These are phyloP conservation scores for Sinohyriopsis cumingii DNA, from an alignment of 2,888 invertebrate genomes.

Conservation along the genomic window DNA sequence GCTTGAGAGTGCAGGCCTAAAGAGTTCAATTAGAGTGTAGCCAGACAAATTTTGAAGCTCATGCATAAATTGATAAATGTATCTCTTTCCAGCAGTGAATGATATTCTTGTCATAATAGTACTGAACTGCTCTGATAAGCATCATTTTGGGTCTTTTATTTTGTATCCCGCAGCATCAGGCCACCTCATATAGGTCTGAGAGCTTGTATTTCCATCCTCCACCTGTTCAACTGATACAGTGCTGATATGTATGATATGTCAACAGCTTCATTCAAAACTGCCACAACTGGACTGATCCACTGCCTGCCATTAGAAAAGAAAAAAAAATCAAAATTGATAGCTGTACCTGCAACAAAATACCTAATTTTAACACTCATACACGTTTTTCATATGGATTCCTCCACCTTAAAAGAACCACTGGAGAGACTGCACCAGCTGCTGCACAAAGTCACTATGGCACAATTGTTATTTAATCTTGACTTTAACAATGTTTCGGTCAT, in stretches of 20 bases:
- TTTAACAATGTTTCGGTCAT: no score
- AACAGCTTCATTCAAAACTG: slow-evolving; percentile 95
- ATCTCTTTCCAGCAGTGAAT: slow-evolving; percentile 98
- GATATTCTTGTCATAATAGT: slow-evolving; percentile 99
- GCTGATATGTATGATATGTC: slow-evolving; percentile 95
- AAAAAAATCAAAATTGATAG: neutral
- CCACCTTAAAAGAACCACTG: no score
- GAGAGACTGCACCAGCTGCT: no score
- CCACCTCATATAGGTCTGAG: slow-evolving; percentile 95
- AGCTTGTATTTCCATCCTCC: slow-evolving; percentile 99
- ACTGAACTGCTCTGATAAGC: slow-evolving; percentile 93
- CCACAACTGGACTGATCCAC: slow-evolving; percentile 97
- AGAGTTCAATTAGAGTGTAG: slow-evolving; percentile 96
- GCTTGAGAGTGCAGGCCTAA: slow-evolving; percentile 75
- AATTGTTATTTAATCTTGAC: no score
- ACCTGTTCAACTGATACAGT: slow-evolving; percentile 98
- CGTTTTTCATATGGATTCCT: no score
- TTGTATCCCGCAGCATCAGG: slow-evolving; percentile 69
- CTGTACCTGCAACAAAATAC: no score
- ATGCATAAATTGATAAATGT: slow-evolving; percentile 98
- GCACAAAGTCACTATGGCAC: no score
- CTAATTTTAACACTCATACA: no score
- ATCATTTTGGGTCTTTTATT: slow-evolving; percentile 84
- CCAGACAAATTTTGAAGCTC: slow-evolving; percentile 96
- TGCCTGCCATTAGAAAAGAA: slow-evolving; percentile 35